A percentile compares a stretch with the other conserved stretches of the same genome.
Evolutionary conservation across 1,140 invertebrate species (phyloP).

Genomic region (Drosophila murphyi): DNA sequence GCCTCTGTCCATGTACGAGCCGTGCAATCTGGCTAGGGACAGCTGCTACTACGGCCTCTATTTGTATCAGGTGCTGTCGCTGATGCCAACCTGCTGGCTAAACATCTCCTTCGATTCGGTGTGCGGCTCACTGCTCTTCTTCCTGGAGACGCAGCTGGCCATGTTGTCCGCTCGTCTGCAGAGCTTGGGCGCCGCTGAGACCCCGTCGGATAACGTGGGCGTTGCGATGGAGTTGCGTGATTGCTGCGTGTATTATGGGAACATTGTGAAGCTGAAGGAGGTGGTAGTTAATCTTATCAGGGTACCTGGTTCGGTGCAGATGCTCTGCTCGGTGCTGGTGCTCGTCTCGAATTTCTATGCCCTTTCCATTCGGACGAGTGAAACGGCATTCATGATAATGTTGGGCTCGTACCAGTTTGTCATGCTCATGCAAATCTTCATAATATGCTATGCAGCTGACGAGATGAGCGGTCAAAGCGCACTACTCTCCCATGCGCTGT

Average conservation of each 20-base stretch:
- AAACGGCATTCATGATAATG: constrained; percentile 52
- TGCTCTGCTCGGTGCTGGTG: constrained; percentile 70
- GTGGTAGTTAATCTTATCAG: constrained; percentile 63
- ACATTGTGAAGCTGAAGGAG: constrained; percentile 53
- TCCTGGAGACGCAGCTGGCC: constrained; percentile 54
- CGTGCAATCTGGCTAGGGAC: constrained; percentile 34
- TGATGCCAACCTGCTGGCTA: constrained; percentile 59
- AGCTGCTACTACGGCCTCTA: constrained; percentile 49
- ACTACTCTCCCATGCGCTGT: constrained; percentile 53
- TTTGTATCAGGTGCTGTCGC: constrained; percentile 51
- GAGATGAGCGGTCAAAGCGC: constrained; percentile 66
- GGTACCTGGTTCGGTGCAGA: constrained; percentile 61
- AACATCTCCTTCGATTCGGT: constrained; percentile 75
- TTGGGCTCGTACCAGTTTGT: constrained; percentile 62
- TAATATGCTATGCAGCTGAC: constrained; percentile 73
- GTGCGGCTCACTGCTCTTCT: constrained; percentile 49
- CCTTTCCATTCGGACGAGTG: constrained; percentile 53
- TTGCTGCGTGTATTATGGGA: constrained; percentile 53
- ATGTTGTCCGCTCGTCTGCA: constrained; percentile 58
- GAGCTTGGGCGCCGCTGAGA: constrained; percentile 27
- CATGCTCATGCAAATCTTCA: constrained; percentile 78
- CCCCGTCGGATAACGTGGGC: constrained; percentile 8
- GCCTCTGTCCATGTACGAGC: constrained; percentile 62
- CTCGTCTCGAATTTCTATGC: constrained; percentile 73
- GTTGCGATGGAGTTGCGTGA: constrained; percentile 49